phyloP scores from a whole-genome alignment of 1,140 invertebrate genomes.

The Gonioctena quinquepunctata region DNA sequence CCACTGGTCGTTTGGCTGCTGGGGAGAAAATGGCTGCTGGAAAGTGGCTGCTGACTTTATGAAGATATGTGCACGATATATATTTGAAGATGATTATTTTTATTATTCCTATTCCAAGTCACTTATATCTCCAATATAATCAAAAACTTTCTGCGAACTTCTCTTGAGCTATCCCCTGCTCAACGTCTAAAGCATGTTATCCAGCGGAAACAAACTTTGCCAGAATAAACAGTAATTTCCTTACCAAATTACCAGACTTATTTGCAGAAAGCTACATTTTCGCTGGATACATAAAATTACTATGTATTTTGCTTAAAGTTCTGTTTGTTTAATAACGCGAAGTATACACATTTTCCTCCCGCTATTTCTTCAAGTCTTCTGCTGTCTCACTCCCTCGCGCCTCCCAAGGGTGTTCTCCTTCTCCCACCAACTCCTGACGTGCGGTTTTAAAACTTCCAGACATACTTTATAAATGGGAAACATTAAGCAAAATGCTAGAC shows the following conservation, averaged over 20 bases:
- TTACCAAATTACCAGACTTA: constrained; percentile 55
- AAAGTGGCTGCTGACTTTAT: too few relatives aligned
- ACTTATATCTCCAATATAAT: too few relatives aligned
- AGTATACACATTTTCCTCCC: constrained; percentile 41
- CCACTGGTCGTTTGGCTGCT: too few relatives aligned
- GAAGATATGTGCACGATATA: too few relatives aligned
- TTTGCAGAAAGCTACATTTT: constrained; percentile 53
- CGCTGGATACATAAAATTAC: constrained; percentile 51
- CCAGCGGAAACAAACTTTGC: constrained; percentile 51
- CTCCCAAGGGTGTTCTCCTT: neutral
- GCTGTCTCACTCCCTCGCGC: constrained; percentile 1
- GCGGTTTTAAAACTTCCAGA: constrained; percentile 31
- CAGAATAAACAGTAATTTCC: constrained; percentile 56
- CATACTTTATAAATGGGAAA: constrained; percentile 45
- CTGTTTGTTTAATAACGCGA: constrained; percentile 44
- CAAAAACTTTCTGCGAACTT: too few relatives aligned
- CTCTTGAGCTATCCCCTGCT: too few relatives aligned
- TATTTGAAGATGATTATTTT: too few relatives aligned
- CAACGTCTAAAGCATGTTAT: too few relatives aligned
- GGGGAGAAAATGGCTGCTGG: too few relatives aligned
- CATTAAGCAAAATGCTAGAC: constrained; percentile 46
- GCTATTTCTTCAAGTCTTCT: constrained; percentile 23
- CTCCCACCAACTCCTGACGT: constrained; percentile 8
- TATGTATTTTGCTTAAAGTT: constrained; percentile 49
- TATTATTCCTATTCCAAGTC: too few relatives aligned